Base-by-base conservation (phyloP, 2,888 invertebrate species). In the Aphidius colemani region DNA sequence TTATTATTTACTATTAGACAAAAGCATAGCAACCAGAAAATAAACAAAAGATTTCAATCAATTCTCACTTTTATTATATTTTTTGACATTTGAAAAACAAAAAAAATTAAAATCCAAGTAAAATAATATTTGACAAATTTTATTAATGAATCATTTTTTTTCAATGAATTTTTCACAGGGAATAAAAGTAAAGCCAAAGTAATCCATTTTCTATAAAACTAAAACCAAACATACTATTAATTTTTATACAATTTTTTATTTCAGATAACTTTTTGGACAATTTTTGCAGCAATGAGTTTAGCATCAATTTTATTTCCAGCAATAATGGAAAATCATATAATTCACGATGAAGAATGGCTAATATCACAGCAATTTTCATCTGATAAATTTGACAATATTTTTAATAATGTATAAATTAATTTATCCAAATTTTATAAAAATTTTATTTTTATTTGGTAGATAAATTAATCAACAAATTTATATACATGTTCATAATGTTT, bases 281-380 rank as follows among this genome's bases (percentile, higher is more conserved):
- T 57, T 39, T 57, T 57, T 39, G 57, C 46, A 45, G 10, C 46
- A 39, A 46, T 57, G 11, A 57, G 57, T 7, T 39, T 57, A 1
- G 39, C 46, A 10, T 46, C 10, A 46, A 46, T 57, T 45, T 8
- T 57, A 7, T n/a, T 46, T 11, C 46, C 57, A 7, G 30, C 57
- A 8, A 57, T 46, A 11, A 57, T 57, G 57, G 46, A 39, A 9
- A 10, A 56, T 57, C 57, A 46, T 7, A 11, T 57, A 13, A 57
- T 46, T 7, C 39, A 57, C 30, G 57, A 57, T 40, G 57, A 57
- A 7, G n/a, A 11, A 46, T 57, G 57, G 57, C 11, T 57, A 30
- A 11, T 57, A n/a, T 30, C 30, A 39, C 57, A 57, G 6, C 57
- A 57, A 39, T 46, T 39, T 40, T 39, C 57, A n/a, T 30, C 30